These are phyloP conservation scores for Indicator maculatus DNA, from an alignment of 2,113 vertebrate genomes.

Conservation along the genomic window DNA sequence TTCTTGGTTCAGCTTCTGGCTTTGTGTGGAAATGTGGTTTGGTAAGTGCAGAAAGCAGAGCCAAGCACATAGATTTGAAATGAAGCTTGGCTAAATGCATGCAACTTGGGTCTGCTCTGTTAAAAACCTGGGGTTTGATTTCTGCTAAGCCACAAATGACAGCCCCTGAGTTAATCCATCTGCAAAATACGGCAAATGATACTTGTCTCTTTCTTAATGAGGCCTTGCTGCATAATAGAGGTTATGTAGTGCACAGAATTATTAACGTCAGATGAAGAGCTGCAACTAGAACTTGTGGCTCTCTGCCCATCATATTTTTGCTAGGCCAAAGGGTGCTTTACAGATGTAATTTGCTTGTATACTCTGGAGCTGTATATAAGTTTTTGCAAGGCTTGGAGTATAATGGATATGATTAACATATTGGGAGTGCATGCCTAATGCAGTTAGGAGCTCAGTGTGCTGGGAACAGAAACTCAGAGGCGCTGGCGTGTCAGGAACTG, in stretches of 20 bases:
- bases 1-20: neutral
- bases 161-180: conserved; percentile 44
- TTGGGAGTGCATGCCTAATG: neutral
- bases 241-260: conserved; percentile 35
- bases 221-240: conserved; percentile 54
- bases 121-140: conserved; percentile 32
- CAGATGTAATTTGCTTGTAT: conserved; percentile 27
- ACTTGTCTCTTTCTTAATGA: conserved; percentile 64
- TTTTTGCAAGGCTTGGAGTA: neutral
- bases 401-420: conserved; percentile 19
- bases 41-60: neutral
- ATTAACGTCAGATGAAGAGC: conserved; percentile 39
- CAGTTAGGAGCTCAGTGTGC: neutral
- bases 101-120: neutral
- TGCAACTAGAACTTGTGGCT: conserved; percentile 44
- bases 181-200: conserved; percentile 57
- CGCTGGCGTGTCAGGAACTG: neutral
- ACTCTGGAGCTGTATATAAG: neutral
- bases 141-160: conserved; percentile 8
- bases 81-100: neutral
- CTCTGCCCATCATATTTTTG: conserved; percentile 39
- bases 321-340: conserved; percentile 39
- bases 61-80: neutral
- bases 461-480: neutral
- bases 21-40: neutral